Evolutionary conservation across 1,140 invertebrate genomes (phyloP).

Genomic region (Berghia stephanieae): DNA sequence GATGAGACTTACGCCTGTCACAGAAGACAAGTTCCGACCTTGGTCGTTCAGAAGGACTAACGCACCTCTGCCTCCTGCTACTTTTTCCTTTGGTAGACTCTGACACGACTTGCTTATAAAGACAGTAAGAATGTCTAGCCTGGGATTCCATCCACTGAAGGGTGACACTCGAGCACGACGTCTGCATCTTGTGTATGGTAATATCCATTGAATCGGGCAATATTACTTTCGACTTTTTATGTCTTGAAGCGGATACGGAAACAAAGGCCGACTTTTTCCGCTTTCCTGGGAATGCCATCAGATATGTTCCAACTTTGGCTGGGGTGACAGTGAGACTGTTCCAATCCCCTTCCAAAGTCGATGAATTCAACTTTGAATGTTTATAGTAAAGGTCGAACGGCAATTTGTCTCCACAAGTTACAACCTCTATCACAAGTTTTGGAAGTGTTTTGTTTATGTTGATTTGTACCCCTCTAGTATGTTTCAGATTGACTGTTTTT

Average conservation of each 20-base stretch:
- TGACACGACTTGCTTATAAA: constrained; percentile 55
- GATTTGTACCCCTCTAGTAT: constrained; percentile 26
- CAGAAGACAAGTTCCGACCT: constrained; percentile 49
- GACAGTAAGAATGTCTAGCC: constrained; percentile 60
- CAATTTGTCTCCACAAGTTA: constrained; percentile 39
- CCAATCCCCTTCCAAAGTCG: constrained; percentile 36
- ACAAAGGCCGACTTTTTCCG: constrained; percentile 40
- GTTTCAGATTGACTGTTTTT: constrained; percentile 40
- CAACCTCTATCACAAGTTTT: constrained; percentile 37
- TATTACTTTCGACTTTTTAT: constrained; percentile 38
- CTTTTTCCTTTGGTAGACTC: background rate
- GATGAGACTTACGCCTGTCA: constrained; percentile 45
- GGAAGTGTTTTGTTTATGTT: constrained; percentile 26
- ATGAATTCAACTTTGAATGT: constrained; percentile 33
- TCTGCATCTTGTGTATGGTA: constrained; percentile 45
- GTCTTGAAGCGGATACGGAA: constrained; percentile 38
- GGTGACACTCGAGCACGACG: constrained; percentile 55
- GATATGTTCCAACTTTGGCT: constrained; percentile 43
- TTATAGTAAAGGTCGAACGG: constrained; percentile 30
- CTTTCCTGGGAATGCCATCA: constrained; percentile 42
- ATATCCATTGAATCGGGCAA: constrained; percentile 53
- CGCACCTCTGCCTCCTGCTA: constrained; percentile 32
- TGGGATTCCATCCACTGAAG: constrained; percentile 55
- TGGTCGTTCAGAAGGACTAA: constrained; percentile 23
- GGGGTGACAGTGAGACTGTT: constrained; percentile 45